These are phyloP conservation scores for Dysmachus trigonus DNA, from an alignment of 2,888 invertebrate genomes.

Conservation along the genomic window DNA sequence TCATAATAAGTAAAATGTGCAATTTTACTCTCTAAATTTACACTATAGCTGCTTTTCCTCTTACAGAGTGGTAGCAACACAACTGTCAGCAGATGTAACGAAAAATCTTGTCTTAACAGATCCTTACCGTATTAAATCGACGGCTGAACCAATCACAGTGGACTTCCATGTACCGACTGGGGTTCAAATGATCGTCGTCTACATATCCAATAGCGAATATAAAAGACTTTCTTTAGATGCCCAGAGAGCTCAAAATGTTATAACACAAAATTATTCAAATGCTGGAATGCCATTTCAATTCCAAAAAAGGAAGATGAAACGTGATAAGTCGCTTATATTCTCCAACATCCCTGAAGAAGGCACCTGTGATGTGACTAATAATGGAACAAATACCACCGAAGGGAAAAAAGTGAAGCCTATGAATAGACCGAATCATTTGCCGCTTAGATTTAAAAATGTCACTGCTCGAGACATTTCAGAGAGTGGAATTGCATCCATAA, in stretches of 20 bases:
- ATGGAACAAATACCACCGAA: conserved; percentile 8
- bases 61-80: conserved; percentile 81
- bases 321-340: conserved; percentile 82
- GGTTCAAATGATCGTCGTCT: conserved; percentile 81
- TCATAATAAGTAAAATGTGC: conserved; percentile 81
- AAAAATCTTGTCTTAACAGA: conserved; percentile 84
- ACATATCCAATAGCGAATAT: conserved; percentile 73
- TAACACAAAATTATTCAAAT: conserved; percentile 56
- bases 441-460: conserved; percentile 67
- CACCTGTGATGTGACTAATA: conserved; percentile 33
- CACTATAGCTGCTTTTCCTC: conserved; percentile 32
- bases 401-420: conserved; percentile 54
- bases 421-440: conserved; percentile 68
- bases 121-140: conserved; percentile 83
- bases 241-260: conserved; percentile 62
- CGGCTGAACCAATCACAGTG: conserved; percentile 74
- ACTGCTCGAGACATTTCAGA: conserved; percentile 62
- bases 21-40: not conserved
- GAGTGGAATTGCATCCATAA: conserved; percentile 64
- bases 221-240: conserved; percentile 66
- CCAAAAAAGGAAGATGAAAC: conserved; percentile 70
- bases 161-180: conserved; percentile 82
- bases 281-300: conserved; percentile 56
- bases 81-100: conserved; percentile 77
- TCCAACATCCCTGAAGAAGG: conserved; percentile 86